Percentiles rank a stretch among this genome's conserved stretches.
phyloP scores from a whole-genome alignment of 2,888 invertebrate species.

The Volucella inanis region DNA sequence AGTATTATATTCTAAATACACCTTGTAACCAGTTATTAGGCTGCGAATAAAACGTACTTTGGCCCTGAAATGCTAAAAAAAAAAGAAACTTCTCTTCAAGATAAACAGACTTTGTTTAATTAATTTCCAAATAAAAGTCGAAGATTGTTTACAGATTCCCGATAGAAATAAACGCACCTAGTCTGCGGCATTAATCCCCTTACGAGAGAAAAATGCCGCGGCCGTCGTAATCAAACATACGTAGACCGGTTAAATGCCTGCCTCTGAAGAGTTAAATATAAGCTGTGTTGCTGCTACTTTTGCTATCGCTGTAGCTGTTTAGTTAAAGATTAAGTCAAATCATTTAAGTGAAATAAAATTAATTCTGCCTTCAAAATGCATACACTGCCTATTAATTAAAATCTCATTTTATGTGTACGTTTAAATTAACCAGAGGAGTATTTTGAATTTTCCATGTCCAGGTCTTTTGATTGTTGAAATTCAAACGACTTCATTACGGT shows the following conservation, averaged over 20 bases:
- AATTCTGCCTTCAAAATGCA: conserved; percentile 25
- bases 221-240: background rate
- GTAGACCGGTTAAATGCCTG: conserved; percentile 5
- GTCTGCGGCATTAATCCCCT: conserved; percentile 8
- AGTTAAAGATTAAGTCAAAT: conserved; percentile 18
- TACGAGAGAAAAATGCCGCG: background rate
- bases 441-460: conserved; percentile 5
- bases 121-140: conserved; percentile 49
- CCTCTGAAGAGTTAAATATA: background rate
- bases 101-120: conserved; percentile 55
- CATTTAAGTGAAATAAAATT: conserved; percentile 31
- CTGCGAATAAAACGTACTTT: background rate
- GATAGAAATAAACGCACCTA: background rate
- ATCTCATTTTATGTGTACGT: conserved; percentile 56
- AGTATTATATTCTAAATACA: too few species aligned
- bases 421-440: conserved; percentile 61
- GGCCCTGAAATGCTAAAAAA: conserved; percentile 18
- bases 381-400: conserved; percentile 60
- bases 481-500: conserved; percentile 56
- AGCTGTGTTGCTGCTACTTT: background rate
- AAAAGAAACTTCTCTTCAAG: conserved; percentile 1
- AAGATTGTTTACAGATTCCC: conserved; percentile 50
- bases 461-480: conserved; percentile 1
- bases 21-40: too few species aligned
- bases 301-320: background rate